Percentiles rank a stretch among this genome's conserved stretches.
Conservation (phyloP, 2,888 invertebrate genomes). For the Liopterus haemorrhoidalis region DNA sequence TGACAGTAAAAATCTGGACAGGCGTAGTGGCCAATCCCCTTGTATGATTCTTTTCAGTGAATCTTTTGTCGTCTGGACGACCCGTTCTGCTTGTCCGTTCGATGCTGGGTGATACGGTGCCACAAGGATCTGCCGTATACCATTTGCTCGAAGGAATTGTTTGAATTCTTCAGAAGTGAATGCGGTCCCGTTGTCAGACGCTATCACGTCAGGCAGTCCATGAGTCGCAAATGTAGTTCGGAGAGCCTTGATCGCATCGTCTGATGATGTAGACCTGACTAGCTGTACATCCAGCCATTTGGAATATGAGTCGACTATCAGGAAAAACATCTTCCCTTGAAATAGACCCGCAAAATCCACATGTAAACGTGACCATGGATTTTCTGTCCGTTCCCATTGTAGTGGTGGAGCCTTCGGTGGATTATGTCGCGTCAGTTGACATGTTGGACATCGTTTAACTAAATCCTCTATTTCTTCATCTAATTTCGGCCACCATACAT, state of each 20-base stretch:
- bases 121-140: constrained; percentile 25
- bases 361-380: constrained; percentile 26
- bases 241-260: constrained; percentile 22
- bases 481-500: constrained; percentile 14
- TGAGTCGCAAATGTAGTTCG: constrained; percentile 24
- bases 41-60: constrained; percentile 17
- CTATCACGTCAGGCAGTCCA: constrained; percentile 31
- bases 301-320: constrained; percentile 30
- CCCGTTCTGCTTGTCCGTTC: constrained; percentile 28
- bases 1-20: constrained; percentile 23
- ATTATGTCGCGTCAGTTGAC: constrained; percentile 14
- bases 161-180: constrained; percentile 29
- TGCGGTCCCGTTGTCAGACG: constrained; percentile 33
- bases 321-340: constrained; percentile 25
- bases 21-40: constrained; percentile 16
- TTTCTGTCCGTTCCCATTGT: constrained; percentile 22
- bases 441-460: constrained; percentile 20
- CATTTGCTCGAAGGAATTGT: constrained; percentile 19
- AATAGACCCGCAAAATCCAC: constrained; percentile 27
- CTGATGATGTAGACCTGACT: constrained; percentile 1
- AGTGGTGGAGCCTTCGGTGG: constrained; percentile 21
- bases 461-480: constrained; percentile 19
- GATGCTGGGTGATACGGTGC: constrained; percentile 30
- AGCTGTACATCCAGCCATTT: constrained; percentile 23
- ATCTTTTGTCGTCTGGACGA: constrained; percentile 26